Evolutionary conservation across 2,888 invertebrate species (phyloP), one percentile per base, ranked within the genome.

Genomic region (Bombyx huttoni): DNA sequence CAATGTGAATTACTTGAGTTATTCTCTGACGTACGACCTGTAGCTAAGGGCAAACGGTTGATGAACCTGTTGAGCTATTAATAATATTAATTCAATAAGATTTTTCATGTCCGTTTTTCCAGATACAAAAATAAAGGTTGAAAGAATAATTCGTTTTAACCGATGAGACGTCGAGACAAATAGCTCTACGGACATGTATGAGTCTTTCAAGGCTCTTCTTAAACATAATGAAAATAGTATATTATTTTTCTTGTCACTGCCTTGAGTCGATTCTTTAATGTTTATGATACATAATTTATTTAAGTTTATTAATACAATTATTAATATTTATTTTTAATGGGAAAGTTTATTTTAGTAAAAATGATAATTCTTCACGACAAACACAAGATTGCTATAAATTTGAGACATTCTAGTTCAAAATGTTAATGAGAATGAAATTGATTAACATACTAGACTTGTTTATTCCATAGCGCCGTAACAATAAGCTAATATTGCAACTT

Each of bases 211-310:
- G 40, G 40, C 40, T 40, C 40, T 12, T n/a, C 2, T 40, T 47
- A 24, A 1, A 24, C 24, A 24, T 24, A 24, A 24, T 24, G 24
- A 1, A 24, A 24, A 24, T 24, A 24, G 24, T 24, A 48, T 40
- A 46, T 53, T 56, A 58, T 56, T 58, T 58, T 58, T 57, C 54
- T 61, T 56, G 57, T 54, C 53, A 55, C 49, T 51, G 54, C 57
- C 59, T 59, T 63, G 62, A 64, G 54, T 54, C 58, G 59, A 51
- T 53, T 57, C 57, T 51, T 55, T 60, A 58, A 53, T 54, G 56
- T 54, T 56, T 59, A 59, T 63, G 60, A 67, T 61, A 61, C 60
- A 60, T 54, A 49, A 50, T 60, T 50, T 68, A 62, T 67, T 65
- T 63, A 53, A 33, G 56, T 57, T 10, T 40, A 40, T 8, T 10